A percentile compares a stretch with the other conserved stretches of the same genome.
Conservation (phyloP, 2,888 invertebrate genomes). For the Chalcis sispes region DNA sequence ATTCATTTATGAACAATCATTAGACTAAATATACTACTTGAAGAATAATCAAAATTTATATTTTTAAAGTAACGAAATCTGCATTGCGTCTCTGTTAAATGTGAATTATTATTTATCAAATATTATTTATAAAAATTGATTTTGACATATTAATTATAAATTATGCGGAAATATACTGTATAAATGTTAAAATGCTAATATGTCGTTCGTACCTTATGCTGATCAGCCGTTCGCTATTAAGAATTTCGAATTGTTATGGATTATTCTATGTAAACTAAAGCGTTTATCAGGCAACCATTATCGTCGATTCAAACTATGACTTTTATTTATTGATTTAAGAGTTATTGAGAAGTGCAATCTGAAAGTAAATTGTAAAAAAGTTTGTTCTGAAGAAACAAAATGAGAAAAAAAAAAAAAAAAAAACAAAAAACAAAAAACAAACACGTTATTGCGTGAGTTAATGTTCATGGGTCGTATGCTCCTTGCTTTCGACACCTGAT, state of each 20-base stretch:
- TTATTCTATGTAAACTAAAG: constrained; percentile 49
- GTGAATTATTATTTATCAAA: constrained; percentile 3
- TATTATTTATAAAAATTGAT: constrained; percentile 24
- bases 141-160: constrained; percentile 34
- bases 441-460: constrained; percentile 53
- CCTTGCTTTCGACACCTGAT: constrained; percentile 58
- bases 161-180: constrained; percentile 56
- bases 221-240: constrained; percentile 42
- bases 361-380: constrained; percentile 59
- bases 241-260: constrained; percentile 49
- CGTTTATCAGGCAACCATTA: constrained; percentile 47
- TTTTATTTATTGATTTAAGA: constrained; percentile 52
- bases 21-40: background rate
- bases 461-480: constrained; percentile 59
- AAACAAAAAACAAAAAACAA: constrained; percentile 35
- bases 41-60: constrained; percentile 6
- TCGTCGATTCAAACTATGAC: constrained; percentile 46
- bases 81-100: constrained; percentile 1
- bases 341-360: constrained; percentile 58
- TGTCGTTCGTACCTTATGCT: constrained; percentile 48
- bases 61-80: constrained; percentile 39
- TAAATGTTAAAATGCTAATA: constrained; percentile 53
- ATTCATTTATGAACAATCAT: background rate
- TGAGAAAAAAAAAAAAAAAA: constrained; percentile 40
- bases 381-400: constrained; percentile 50